Evolutionary conservation across 1,140 invertebrate species (phyloP).

Genomic region (Melipona quadrifasciata): DNA sequence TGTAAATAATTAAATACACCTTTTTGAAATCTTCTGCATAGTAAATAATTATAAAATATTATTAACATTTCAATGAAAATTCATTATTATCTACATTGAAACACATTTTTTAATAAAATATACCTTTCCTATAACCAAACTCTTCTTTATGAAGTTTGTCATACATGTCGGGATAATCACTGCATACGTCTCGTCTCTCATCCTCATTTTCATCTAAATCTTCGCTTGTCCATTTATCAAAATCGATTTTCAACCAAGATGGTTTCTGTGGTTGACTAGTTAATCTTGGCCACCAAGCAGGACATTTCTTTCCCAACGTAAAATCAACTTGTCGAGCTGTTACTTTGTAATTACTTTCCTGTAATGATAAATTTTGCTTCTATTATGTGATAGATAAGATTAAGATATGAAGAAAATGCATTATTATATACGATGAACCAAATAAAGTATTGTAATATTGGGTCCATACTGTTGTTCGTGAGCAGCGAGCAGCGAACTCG

Average conservation of each 20-base stretch:
- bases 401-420: neutral
- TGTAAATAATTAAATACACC: constrained; percentile 94
- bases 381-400: neutral
- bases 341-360: constrained; percentile 84
- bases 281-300: constrained; percentile 91
- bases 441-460: neutral
- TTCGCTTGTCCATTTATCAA: constrained; percentile 80
- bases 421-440: neutral
- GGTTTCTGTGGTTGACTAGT: constrained; percentile 90
- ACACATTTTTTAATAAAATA: constrained; percentile 30
- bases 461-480: neutral
- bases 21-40: constrained; percentile 90
- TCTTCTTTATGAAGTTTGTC: constrained; percentile 90
- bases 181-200: constrained; percentile 85
- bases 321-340: constrained; percentile 91
- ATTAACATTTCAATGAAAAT: constrained; percentile 6
- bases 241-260: constrained; percentile 91
- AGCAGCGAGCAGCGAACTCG: no score
- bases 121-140: constrained; percentile 90
- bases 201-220: constrained; percentile 86
- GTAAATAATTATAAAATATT: constrained; percentile 48
- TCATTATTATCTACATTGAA: neutral
- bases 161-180: constrained; percentile 90
- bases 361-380: constrained; percentile 56
- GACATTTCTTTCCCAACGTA: constrained; percentile 86